Evolutionary conservation across 2,113 vertebrate species (phyloP), one percentile per base, ranked within the genome.

Genomic region (Triplophysa siluroides): DNA sequence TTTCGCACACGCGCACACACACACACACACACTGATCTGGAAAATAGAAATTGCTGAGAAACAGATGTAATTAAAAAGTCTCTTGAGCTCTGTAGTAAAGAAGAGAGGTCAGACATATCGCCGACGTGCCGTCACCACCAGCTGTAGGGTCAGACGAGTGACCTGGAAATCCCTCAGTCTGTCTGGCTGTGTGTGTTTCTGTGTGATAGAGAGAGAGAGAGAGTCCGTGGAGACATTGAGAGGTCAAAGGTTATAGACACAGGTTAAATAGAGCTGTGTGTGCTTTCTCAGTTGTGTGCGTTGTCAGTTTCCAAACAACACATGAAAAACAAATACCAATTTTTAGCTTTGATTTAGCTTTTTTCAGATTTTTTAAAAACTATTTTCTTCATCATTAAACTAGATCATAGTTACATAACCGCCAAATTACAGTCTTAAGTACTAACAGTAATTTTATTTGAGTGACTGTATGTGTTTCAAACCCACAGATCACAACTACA

Each of bases 81-180:
- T 75, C 54, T 72, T 14, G 70, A 38, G 52, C 24, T 56, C 52
- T 60, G 54, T 58, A 60, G 70, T 62, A 75, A 50, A 62, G 26
- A 41, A 4, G 62, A 45, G 21, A 62, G 0, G n/a, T 60, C 70
- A 41, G 70, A 43, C 41, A 74, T 50, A 62, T 75, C 41, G 24
- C 33, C 1, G 58, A 75, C 21, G 58, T 75, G 58, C 21, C 71
- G 70, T 80, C 78, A 74, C 62, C 70, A 23, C 70, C 78, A 80
- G 61, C 61, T 45, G 73, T 41, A 75, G 73, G 73, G 73, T 75
- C 73, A 61, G 60, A 75, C 73, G 4, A 14, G 23, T 75, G 73
- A 75, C 73, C 73, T 47, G 73, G 58, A 61, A 63, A 75, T 75
- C 73, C 60, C 16, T 45, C 72, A 19, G 3, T 58, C 43, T 45